Evolutionary conservation across 2,888 invertebrate species (phyloP).

Genomic region (Drosophila helvetica): DNA sequence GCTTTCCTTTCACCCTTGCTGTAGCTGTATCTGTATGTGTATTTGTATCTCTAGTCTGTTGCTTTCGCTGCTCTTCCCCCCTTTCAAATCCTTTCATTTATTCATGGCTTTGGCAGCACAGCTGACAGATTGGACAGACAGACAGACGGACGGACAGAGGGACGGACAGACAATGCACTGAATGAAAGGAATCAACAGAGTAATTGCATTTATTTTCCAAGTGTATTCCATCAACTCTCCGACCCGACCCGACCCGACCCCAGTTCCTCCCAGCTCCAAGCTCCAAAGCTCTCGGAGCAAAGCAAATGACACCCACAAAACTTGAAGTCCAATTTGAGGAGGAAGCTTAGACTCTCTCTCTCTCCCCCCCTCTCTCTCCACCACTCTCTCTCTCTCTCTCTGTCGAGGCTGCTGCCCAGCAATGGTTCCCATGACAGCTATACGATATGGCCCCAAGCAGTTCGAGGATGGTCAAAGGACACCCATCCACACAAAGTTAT

Average conservation of each 20-base stretch:
- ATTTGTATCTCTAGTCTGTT: background rate
- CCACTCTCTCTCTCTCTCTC: background rate
- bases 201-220: conserved; percentile 49
- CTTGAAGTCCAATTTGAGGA: background rate
- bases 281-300: background rate
- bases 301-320: background rate
- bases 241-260: conserved; percentile 17
- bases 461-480: background rate
- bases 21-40: background rate
- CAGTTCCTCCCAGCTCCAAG: conserved; percentile 4
- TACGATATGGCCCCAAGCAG: background rate
- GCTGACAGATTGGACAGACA: background rate
- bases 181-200: conserved; percentile 50
- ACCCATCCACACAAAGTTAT: background rate
- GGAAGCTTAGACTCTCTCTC: no score
- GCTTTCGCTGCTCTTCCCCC: background rate
- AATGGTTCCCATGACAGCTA: background rate
- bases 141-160: background rate
- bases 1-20: conserved; percentile 2
- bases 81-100: background rate
- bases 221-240: conserved; percentile 9
- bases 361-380: background rate
- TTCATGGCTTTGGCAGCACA: background rate
- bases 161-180: conserved; percentile 25
- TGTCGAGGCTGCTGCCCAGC: background rate